phyloP scores from a whole-genome alignment of 2,113 vertebrate genomes.

The Chamaea fasciata region DNA sequence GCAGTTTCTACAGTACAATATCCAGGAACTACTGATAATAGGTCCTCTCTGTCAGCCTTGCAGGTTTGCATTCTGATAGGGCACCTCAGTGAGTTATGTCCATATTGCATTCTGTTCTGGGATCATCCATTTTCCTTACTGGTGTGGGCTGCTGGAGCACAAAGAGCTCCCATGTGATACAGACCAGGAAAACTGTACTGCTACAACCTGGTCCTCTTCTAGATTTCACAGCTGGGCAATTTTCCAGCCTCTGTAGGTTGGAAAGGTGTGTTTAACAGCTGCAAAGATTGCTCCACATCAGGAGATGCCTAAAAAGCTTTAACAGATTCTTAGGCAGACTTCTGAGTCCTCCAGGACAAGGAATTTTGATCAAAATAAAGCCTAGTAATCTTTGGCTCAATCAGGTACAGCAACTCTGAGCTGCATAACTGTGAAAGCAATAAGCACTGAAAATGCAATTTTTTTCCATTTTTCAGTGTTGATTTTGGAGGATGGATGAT shows the following conservation, averaged over 20 bases:
- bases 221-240: background rate
- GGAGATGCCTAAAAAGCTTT: background rate
- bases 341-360: background rate
- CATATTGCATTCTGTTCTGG: background rate
- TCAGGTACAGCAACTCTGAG: background rate
- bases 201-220: background rate
- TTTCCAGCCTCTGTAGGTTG: background rate
- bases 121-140: background rate
- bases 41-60: background rate
- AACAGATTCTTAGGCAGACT: background rate
- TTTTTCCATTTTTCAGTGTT: background rate
- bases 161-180: background rate
- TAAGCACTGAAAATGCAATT: background rate
- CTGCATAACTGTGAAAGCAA: background rate
- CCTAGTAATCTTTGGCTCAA: background rate
- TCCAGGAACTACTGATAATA: background rate
- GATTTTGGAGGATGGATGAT: background rate
- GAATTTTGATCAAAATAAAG: background rate
- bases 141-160: background rate
- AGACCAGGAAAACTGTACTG: background rate
- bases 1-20: background rate
- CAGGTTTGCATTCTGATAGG: background rate
- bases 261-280: background rate
- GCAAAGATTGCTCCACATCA: background rate
- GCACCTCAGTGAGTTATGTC: background rate